phyloP scores from a whole-genome alignment of 2,797 vertebrate species.

The Mormyrus hasselquistii region DNA sequence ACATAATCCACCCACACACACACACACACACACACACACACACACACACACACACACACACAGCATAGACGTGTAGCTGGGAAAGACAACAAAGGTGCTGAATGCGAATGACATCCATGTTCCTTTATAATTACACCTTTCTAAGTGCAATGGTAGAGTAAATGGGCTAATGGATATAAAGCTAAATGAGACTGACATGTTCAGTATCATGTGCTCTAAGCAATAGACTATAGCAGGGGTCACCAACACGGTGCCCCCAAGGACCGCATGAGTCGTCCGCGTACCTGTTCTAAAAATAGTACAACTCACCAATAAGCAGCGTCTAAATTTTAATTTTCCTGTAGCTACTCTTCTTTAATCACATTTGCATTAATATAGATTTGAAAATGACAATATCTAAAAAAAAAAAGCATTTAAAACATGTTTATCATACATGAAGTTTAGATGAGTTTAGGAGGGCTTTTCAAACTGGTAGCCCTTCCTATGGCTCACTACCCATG shows the following conservation, averaged over 20 bases:
- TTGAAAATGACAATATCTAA: no score
- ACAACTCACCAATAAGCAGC: no score
- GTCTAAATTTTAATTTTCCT: no score
- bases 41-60: neutral
- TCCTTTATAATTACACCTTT: neutral
- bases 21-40: neutral
- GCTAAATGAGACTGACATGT: neutral
- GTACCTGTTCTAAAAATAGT: no score
- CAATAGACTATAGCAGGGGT: neutral
- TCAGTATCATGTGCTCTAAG: neutral
- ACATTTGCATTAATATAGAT: no score
- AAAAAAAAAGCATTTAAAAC: no score
- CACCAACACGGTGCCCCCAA: no score
- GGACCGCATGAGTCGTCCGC: no score
- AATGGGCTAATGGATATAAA: neutral
- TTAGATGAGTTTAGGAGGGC: neutral
- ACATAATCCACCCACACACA: no score
- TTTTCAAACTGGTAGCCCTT: neutral
- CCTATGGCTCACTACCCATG: neutral
- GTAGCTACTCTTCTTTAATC: no score
- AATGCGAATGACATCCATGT: neutral
- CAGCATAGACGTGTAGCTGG: neutral
- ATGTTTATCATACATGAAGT: neutral
- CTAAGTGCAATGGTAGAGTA: neutral
- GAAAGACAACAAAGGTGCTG: neutral